Conservation (phyloP, 2,888 invertebrate genomes). For the Melanargia galathea region DNA sequence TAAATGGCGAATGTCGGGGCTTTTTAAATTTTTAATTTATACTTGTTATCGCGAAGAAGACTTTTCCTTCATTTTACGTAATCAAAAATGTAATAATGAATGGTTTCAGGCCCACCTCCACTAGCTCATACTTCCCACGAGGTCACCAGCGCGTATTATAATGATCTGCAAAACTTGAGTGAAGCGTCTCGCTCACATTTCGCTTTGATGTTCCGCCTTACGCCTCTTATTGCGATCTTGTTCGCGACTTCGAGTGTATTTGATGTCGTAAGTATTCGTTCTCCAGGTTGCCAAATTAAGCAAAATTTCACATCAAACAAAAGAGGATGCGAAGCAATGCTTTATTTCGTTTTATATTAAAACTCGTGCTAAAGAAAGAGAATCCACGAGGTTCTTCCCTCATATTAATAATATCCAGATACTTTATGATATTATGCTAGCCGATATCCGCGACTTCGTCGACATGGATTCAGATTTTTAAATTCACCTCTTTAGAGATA, state of each 20-base stretch:
- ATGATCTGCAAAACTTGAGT: constrained; percentile 32
- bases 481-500: too few species aligned
- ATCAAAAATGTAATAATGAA: too few species aligned
- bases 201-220: constrained; percentile 37
- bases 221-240: constrained; percentile 32
- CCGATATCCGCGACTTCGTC: too few species aligned
- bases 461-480: too few species aligned
- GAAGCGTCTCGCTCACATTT: constrained; percentile 35
- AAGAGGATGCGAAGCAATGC: constrained; percentile 1
- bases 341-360: not conserved
- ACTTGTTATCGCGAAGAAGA: too few species aligned
- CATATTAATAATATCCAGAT: too few species aligned
- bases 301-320: constrained; percentile 19
- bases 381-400: too few species aligned
- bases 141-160: constrained; percentile 36
- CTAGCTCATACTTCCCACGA: constrained; percentile 23
- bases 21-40: too few species aligned
- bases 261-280: constrained; percentile 29
- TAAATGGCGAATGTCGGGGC: too few species aligned
- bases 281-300: constrained; percentile 26
- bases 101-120: constrained; percentile 8
- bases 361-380: too few species aligned
- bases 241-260: constrained; percentile 30
- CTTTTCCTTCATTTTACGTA: too few species aligned
- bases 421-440: too few species aligned